These are phyloP conservation scores for Allolobophora icterica DNA, from an alignment of 2,888 invertebrate genomes.

Conservation along the genomic window DNA sequence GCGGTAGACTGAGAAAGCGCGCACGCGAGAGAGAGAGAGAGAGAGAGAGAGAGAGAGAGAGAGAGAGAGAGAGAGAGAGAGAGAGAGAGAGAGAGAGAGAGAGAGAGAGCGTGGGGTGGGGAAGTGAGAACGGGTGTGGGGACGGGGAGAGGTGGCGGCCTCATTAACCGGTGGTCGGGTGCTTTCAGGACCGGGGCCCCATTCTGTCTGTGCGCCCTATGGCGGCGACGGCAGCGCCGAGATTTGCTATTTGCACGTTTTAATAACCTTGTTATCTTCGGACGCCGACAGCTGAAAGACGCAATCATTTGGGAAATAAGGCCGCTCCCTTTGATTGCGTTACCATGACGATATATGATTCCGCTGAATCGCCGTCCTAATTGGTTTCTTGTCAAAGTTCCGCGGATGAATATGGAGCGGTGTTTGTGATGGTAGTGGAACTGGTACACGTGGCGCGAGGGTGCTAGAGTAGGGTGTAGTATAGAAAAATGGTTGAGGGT, in stretches of 20 bases:
- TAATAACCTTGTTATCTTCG: conserved; percentile 30
- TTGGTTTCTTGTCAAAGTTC: conserved; percentile 33
- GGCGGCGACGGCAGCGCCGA: background rate
- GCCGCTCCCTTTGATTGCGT: conserved; percentile 27
- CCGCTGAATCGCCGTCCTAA: conserved; percentile 12
- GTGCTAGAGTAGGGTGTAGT: background rate
- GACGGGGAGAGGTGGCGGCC: background rate
- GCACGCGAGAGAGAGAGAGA: too few species aligned
- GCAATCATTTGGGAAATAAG: conserved; percentile 28
- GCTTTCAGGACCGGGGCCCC: conserved; percentile 4
- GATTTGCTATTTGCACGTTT: conserved; percentile 28
- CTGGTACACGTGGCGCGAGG: background rate
- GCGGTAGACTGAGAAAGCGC: too few species aligned
- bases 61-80: background rate
- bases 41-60: background rate
- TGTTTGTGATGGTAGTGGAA: background rate
- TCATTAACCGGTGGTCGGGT: conserved; percentile 13
- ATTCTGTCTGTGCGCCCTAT: conserved; percentile 7
- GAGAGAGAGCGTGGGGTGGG: background rate
- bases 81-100: background rate
- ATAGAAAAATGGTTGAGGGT: background rate
- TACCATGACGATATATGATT: conserved; percentile 31
- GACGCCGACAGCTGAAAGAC: conserved; percentile 20
- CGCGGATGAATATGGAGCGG: conserved; percentile 21
- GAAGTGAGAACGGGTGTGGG: conserved; percentile 1